Base-by-base conservation (phyloP, 2,797 vertebrate species). In the Malurus splendens region DNA sequence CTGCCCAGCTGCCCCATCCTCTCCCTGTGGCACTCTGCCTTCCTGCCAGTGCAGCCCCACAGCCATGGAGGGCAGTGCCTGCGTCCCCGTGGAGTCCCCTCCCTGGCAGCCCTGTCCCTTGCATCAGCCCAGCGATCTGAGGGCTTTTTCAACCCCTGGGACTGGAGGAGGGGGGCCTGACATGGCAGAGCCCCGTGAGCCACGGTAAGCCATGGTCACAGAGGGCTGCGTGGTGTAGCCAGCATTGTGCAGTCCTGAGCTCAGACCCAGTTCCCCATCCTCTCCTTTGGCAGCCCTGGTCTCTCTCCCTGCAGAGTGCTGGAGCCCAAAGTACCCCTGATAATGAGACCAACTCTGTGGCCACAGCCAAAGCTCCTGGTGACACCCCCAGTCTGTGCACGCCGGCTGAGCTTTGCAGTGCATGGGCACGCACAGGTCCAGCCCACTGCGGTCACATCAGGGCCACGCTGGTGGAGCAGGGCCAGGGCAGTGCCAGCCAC, bases 341-440 rank as follows among this genome's bases (percentile, higher is more conserved):
- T 10, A 36, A 28, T 4, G 6, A 20, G 36, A 33, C 41, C 44
- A 64, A 47, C 24, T 85, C 48, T 1, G n/a, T n/a, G 8, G 48
- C 11, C 5, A 1, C 61, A 54, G 68, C 41, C 71, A 65, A 33
- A n/a, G 16, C n/a, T 6, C 1, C 36, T 30, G n/a, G 44, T 70
- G 68, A 20, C 42, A 52, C 14, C 11, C 38, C 17, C 5, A 9
- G 24, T 39, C 44, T 77, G 24, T 28, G 60, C 33, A 14, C 38
- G 30, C 44, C 0, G 0, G 16, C 23, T 5, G 4, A 32, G 48
- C 56, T 68, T 32, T 32, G 52, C 36, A 50, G 16, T 17, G 41
- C 19, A 9, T 1, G 2, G 25, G 19, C n/a, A 41, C 0, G 0
- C 28, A 30, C 0, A 1, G 61, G 38, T 64, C 45, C 57, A 52